A percentile compares a stretch with the other conserved stretches of the same genome.
Conservation (phyloP, 2,113 vertebrate genomes). For the Balaeniceps rex region DNA sequence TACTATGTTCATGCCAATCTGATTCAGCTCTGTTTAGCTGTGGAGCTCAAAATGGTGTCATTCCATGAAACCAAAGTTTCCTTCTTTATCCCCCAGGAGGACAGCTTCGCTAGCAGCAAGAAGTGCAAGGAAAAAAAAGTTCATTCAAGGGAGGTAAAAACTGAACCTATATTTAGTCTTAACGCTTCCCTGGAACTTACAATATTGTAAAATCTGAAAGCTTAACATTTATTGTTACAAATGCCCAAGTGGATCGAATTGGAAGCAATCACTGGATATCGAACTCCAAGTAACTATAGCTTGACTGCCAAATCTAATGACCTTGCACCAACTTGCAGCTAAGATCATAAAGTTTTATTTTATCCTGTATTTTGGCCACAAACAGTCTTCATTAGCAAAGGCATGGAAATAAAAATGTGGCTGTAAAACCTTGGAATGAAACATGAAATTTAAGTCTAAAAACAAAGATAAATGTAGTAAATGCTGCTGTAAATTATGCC, state of each 20-base stretch:
- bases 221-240: constrained; percentile 1
- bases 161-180: not conserved
- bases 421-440: constrained; percentile 64
- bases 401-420: constrained; percentile 53
- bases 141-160: not conserved
- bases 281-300: not conserved
- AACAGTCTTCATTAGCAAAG: constrained; percentile 66
- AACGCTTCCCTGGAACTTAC: not conserved
- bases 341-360: constrained; percentile 72
- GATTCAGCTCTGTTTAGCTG: not conserved
- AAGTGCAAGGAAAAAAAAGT: not conserved
- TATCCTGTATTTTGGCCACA: constrained; percentile 62
- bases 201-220: constrained; percentile 27
- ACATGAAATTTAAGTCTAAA: constrained; percentile 52
- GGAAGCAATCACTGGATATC: constrained; percentile 3
- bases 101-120: not conserved
- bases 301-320: constrained; percentile 55
- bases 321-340: constrained; percentile 47
- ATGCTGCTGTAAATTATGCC: not conserved
- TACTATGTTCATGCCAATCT: not conserved
- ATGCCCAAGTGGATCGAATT: not conserved
- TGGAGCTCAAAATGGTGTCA: not conserved
- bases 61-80: not conserved
- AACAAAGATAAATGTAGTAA: constrained; percentile 25
- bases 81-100: not conserved